phyloP scores from a whole-genome alignment of 2,888 invertebrate species.

The Julus scandinavius region DNA sequence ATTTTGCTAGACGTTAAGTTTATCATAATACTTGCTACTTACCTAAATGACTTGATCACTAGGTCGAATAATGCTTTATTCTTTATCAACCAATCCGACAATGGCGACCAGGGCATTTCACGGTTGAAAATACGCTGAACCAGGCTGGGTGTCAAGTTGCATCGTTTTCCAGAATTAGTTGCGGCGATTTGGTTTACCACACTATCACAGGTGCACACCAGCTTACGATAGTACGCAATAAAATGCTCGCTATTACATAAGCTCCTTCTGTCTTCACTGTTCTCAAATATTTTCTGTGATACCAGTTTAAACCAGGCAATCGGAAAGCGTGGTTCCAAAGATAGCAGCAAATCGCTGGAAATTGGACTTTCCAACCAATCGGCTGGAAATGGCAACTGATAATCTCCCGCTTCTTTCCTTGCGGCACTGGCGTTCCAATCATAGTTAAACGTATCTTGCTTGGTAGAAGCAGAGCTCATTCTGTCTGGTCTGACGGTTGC shows the following conservation, averaged over 20 bases:
- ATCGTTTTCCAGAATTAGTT: constrained; percentile 57
- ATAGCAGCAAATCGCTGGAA: not conserved
- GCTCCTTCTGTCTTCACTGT: not conserved
- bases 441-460: not conserved
- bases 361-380: constrained; percentile 51
- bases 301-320: constrained; percentile 24
- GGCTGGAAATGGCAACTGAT: constrained; percentile 20
- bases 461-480: not conserved
- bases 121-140: constrained; percentile 64
- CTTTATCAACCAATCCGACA: constrained; percentile 64
- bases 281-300: not conserved
- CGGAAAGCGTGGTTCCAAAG: constrained; percentile 36
- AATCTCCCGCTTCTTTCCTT: not conserved
- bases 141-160: constrained; percentile 49
- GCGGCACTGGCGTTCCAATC: not conserved
- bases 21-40: constrained; percentile 50
- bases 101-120: constrained; percentile 65
- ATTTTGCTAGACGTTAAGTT: constrained; percentile 23
- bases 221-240: constrained; percentile 63
- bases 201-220: constrained; percentile 64
- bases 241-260: constrained; percentile 61
- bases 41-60: constrained; percentile 65
- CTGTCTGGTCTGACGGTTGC: not conserved
- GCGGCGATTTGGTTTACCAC: constrained; percentile 59
- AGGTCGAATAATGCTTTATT: constrained; percentile 63